Base-by-base conservation (phyloP, 2,797 vertebrate genomes). In the Pipistrellus nathusii region DNA sequence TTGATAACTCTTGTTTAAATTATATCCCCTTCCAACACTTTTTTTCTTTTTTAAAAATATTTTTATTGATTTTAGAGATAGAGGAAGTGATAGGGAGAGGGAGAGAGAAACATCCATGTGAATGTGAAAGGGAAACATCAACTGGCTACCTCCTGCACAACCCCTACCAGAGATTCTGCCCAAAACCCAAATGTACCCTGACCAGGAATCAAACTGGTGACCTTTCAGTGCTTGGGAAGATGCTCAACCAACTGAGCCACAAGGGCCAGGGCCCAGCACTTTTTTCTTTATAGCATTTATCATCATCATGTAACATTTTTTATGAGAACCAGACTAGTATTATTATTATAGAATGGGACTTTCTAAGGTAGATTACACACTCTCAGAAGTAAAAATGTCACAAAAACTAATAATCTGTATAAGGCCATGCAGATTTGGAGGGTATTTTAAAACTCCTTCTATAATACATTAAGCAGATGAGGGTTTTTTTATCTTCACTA, bases 271-370 rank as follows among this genome's bases (percentile, higher is more conserved):
- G 55, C 55, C 17, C 30, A 59, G 35, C 20, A 76, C 35, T 85
- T 83, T 85, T 85, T 83, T 95, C 30, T 68, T 88, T 18, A 53
- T 66, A 90, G 48, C 44, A 78, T 82, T 90, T 81, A 68, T 82
- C 62, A 76, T 88, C 83, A 71, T 55, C 48, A 21, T 66, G 20
- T 75, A 83, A 27, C 21, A 68, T n/a, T 46, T 89, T 90, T 83
- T 87, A 73, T 38, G 85, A 93, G 35, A 92, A 69, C 48, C 59
- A 94, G 55, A 62, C 41, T 93, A 69, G 73, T 85, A 25, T 38
- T 83, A n/a, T 32, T 92, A n/a, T n/a, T n/a, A n/a, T n/a, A 78
- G 78, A 73, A n/a, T 77, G 13, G 20, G 25, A 57, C 30, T 82
- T 90, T 73, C 55, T 78, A 53, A 85, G 51, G 66, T 69, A 62